Percentiles rank a stretch among this genome's conserved stretches.
These are phyloP conservation scores for Monochamus saltuarius DNA, from an alignment of 1,140 invertebrate genomes.

Conservation along the genomic window DNA sequence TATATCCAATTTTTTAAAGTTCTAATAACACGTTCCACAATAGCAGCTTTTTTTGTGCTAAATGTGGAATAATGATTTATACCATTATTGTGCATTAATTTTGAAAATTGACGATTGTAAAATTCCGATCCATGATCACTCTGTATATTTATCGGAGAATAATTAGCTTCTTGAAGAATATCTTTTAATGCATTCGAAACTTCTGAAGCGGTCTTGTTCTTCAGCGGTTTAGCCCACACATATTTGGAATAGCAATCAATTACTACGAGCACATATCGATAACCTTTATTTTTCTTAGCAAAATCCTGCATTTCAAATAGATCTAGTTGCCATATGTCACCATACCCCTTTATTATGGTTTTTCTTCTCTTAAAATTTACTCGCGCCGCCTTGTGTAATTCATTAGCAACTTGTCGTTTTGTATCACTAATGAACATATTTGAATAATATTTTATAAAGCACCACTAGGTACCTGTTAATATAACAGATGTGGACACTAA, in stretches of 20 bases:
- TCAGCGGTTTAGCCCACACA: constrained; percentile 40
- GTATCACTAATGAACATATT: too few relatives aligned
- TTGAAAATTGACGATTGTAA: constrained; percentile 41
- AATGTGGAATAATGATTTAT: constrained; percentile 50
- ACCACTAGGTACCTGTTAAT: too few relatives aligned
- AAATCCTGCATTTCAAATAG: constrained; percentile 32
- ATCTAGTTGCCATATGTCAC: constrained; percentile 38
- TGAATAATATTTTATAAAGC: too few relatives aligned
- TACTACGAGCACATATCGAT: constrained; percentile 41
- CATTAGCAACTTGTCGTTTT: constrained; percentile 40
- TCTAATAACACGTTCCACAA: constrained; percentile 52
- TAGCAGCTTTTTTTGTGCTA: constrained; percentile 48
- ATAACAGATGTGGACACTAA: too few relatives aligned
- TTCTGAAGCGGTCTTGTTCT: constrained; percentile 37
- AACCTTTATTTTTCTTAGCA: constrained; percentile 35
- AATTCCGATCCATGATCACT: constrained; percentile 48
- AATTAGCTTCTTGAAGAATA: constrained; percentile 27
- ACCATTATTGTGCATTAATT: constrained; percentile 38
- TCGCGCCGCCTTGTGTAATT: constrained; percentile 48
- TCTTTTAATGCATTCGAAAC: constrained; percentile 35
- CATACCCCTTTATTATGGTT: constrained; percentile 2
- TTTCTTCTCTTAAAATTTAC: constrained; percentile 44
- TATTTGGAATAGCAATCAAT: constrained; percentile 48
- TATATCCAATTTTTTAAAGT: constrained; percentile 51
- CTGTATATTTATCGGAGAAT: constrained; percentile 36